Conservation (phyloP, 2,888 invertebrate genomes). For the Eupithecia centaureata region DNA sequence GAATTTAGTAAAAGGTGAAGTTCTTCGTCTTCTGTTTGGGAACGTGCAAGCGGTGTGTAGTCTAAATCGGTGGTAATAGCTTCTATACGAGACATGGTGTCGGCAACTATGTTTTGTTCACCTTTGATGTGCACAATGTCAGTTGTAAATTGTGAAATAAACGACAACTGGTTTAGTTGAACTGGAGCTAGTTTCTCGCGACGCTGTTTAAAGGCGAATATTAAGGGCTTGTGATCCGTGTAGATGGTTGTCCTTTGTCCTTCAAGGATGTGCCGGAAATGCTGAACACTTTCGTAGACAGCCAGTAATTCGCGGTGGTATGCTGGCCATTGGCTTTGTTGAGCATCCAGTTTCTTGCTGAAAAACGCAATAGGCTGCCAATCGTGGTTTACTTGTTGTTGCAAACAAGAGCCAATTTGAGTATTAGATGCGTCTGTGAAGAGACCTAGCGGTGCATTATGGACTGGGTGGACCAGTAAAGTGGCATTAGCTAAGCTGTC, state of each 20-base stretch:
- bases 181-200: neutral
- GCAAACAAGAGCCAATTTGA: neutral
- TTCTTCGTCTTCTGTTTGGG: neutral
- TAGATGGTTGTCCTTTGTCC: neutral
- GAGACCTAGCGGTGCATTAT: neutral
- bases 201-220: neutral
- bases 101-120: neutral
- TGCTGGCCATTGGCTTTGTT: too few relatives aligned
- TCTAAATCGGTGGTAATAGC: neutral
- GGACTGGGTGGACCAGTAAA: neutral
- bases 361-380: too few relatives aligned
- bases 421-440: neutral
- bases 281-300: neutral
- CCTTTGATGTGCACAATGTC: neutral
- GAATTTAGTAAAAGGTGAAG: neutral
- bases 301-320: too few relatives aligned
- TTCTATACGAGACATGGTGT: neutral
- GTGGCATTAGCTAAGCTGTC: neutral
- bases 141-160: neutral
- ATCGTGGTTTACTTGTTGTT: neutral
- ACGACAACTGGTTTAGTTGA: neutral
- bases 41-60: neutral
- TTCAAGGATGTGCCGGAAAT: neutral
- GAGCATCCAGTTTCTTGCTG: too few relatives aligned
- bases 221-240: neutral